These are phyloP conservation scores for Andrena bucephala DNA, from an alignment of 2,888 invertebrate genomes.

Conservation along the genomic window DNA sequence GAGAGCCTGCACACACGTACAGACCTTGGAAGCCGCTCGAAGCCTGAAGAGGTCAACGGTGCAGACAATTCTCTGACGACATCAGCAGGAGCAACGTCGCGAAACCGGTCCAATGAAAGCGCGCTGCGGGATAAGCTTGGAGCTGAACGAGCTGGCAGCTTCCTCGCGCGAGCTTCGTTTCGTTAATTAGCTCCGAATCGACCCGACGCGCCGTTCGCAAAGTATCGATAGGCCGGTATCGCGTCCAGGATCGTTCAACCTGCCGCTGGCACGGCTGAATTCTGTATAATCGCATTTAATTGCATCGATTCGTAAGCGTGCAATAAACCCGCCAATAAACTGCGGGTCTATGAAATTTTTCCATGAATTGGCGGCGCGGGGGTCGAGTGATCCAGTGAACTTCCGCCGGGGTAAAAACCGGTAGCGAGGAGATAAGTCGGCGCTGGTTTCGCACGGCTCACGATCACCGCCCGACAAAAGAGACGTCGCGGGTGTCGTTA, in stretches of 20 bases:
- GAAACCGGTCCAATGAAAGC: slow-evolving; percentile 55
- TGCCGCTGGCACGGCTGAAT: slow-evolving; percentile 22
- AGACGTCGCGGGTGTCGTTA: slow-evolving; percentile 74
- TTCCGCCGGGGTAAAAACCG: slow-evolving; percentile 17
- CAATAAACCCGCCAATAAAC: slow-evolving; percentile 15
- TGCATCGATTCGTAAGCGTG: slow-evolving; percentile 33
- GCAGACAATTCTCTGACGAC: slow-evolving; percentile 44
- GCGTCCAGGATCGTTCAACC: slow-evolving; percentile 28
- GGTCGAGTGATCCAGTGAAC: background rate
- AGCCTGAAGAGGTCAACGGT: slow-evolving; percentile 22
- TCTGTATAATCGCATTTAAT: slow-evolving; percentile 53
- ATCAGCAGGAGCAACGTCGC: slow-evolving; percentile 19
- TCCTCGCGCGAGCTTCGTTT: slow-evolving; percentile 68
- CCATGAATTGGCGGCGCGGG: background rate
- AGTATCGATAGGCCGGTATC: slow-evolving; percentile 37
- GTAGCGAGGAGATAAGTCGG: slow-evolving; percentile 22
- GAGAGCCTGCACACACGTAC: slow-evolving; percentile 10
- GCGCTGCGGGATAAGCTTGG: slow-evolving; percentile 12
- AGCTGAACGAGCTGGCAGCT: slow-evolving; percentile 19
- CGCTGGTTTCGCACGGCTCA: slow-evolving; percentile 19
- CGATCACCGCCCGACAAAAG: slow-evolving; percentile 66
- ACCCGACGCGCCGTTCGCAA: slow-evolving; percentile 62
- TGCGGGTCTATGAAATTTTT: slow-evolving; percentile 36
- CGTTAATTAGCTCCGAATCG: slow-evolving; percentile 76
- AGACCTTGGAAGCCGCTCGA: slow-evolving; percentile 12